Evolutionary conservation across 2,888 invertebrate species (phyloP).

Genomic region (Dasypogon diadema): DNA sequence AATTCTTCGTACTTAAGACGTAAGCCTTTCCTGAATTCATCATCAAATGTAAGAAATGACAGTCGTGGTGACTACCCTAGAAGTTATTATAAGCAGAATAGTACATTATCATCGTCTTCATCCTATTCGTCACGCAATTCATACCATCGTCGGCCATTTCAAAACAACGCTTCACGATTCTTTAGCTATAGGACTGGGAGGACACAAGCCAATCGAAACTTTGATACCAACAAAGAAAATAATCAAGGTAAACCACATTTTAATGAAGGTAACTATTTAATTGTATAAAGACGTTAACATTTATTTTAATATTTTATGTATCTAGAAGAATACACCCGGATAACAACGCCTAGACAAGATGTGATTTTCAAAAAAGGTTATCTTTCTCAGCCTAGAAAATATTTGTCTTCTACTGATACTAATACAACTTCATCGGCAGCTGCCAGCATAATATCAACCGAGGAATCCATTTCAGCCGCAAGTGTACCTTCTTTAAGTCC

Average conservation of each 20-base stretch:
- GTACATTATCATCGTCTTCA: constrained; percentile 11
- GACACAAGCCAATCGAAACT: not conserved
- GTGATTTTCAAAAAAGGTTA: constrained; percentile 79
- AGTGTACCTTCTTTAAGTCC: constrained; percentile 57
- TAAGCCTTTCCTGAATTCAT: constrained; percentile 44
- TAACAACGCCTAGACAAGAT: constrained; percentile 78
- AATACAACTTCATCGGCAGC: constrained; percentile 57
- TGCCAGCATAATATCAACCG: constrained; percentile 57
- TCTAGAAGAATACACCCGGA: constrained; percentile 76
- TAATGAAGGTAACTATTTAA: constrained; percentile 56
- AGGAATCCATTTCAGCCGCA: constrained; percentile 57
- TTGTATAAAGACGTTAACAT: not conserved
- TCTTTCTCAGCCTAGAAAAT: constrained; percentile 68
- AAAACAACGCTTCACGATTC: constrained; percentile 28
- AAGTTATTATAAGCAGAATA: constrained; percentile 29
- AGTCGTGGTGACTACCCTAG: constrained; percentile 40
- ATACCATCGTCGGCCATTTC: constrained; percentile 52
- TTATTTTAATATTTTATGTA: constrained; percentile 12
- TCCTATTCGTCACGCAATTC: constrained; percentile 43
- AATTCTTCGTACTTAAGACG: constrained; percentile 54
- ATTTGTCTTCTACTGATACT: constrained; percentile 55
- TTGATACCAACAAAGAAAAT: constrained; percentile 48
- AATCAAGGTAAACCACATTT: constrained; percentile 54
- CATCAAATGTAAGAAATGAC: constrained; percentile 28
- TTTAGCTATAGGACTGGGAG: not conserved